A percentile compares a stretch with the other conserved stretches of the same genome.
phyloP scores from a whole-genome alignment of 2,888 invertebrate species.

The Cosmorhoe ocellata region DNA sequence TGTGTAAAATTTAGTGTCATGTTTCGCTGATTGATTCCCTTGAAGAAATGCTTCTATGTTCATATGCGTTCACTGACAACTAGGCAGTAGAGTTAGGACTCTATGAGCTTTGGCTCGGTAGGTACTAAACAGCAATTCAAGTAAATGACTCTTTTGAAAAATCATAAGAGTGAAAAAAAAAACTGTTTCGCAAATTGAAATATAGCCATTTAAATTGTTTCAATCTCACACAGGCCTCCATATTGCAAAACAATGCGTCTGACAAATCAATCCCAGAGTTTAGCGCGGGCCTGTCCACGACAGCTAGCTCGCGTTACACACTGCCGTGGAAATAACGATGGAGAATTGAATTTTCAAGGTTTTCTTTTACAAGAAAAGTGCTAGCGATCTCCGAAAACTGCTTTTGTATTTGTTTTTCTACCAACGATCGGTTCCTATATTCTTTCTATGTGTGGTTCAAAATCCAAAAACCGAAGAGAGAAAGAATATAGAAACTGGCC shows the following conservation, averaged over 20 bases:
- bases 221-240: conserved; percentile 32
- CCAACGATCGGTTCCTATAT: too few species aligned
- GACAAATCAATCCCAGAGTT: conserved; percentile 61
- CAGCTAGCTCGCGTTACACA: conserved; percentile 46
- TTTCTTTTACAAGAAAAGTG: conserved; percentile 2
- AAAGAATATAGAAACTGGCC: too few species aligned
- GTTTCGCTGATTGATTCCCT: too few species aligned
- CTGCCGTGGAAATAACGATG: conserved; percentile 13
- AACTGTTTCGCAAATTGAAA: conserved; percentile 29
- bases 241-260: conserved; percentile 50
- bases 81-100: too few species aligned
- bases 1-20: too few species aligned
- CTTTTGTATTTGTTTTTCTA: background rate
- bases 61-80: too few species aligned
- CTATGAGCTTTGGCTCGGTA: too few species aligned
- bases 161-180: conserved; percentile 25
- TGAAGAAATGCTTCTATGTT: too few species aligned
- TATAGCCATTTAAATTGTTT: conserved; percentile 31
- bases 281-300: conserved; percentile 47
- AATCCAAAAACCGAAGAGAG: too few species aligned
- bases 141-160: conserved; percentile 22
- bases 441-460: too few species aligned
- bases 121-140: conserved; percentile 14
- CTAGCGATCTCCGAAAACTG: background rate
- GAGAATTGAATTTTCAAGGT: conserved; percentile 9